Evolutionary conservation across 2,797 vertebrate genomes (phyloP), one percentile per base, ranked within the genome.

Genomic region (Chromis chromis): DNA sequence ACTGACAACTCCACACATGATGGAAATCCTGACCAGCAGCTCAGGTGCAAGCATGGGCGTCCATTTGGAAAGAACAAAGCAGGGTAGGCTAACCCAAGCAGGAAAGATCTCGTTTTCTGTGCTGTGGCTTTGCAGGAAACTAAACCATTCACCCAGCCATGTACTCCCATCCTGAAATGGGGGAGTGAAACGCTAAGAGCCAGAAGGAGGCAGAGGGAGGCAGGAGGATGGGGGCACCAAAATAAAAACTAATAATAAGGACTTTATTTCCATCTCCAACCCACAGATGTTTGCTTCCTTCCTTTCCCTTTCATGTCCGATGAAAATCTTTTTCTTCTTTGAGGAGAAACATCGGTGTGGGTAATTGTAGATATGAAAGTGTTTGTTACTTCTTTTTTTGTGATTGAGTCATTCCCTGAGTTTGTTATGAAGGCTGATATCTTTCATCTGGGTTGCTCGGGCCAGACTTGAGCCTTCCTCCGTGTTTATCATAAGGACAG

Each of bases 121-220:
- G 80, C 89, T 70, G 70, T 86, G 86, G 81, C 87, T 88, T 78
- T 86, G 91, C 94, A 95, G 94, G 95, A 95, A 96, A 91, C 88
- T 39, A 66, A 90, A 90, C 89, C 93, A 94, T 94, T 95, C 94
- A 93, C 88, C 82, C 73, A 75, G 83, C 87, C 84, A 93, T 93
- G 93, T 94, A 95, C 95, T 95, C 95, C 95, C 94, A 96, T 95
- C 94, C 95, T 95, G 95, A 93, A 88, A 86, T 82, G 86, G 86
- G 86, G 91, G 92, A 94, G 93, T 92, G 64, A 86, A 86, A 87
- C 75, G 76, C 82, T 88, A 78, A 86, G 77, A 93, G 85, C 74
- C 85, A 90, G 76, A 74, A 81, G 75, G 84, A 86, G 84, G 74
- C 71, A 81, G 75, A 75, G 82, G 83, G 72, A 74, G 79, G 81